Evolutionary conservation across 1,140 invertebrate species (phyloP), one percentile per base, ranked within the genome.

Genomic region (Tetraneura akinire): DNA sequence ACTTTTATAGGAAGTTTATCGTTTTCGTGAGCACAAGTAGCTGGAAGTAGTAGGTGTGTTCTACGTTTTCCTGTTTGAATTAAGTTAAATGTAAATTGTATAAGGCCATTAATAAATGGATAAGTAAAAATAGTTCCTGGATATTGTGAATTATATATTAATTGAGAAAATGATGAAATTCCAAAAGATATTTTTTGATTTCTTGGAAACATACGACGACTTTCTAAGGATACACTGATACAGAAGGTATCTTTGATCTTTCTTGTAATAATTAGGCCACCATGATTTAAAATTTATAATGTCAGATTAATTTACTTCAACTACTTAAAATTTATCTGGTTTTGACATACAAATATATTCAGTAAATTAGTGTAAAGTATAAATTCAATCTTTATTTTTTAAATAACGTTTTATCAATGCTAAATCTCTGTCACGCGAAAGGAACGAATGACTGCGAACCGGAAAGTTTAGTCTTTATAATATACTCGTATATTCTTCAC

Each of bases 231-330:
- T n/a, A n/a, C n/a, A n/a, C n/a, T n/a, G n/a, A n/a, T n/a, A n/a
- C n/a, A n/a, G n/a, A n/a, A n/a, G n/a, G n/a, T n/a, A n/a, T n/a
- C n/a, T n/a, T n/a, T n/a, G n/a, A n/a, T 60, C 60, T 13, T 53
- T 74, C 47, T 60, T 60, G n/a, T 62, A 81, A 76, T 74, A 81
- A 45, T 81, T 81, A 32, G 80, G 80, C 80, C 70, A 81, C 80
- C 80, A 76, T 13, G 73, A 45, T n/a, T n/a, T n/a, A n/a, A n/a
- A n/a, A n/a, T n/a, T n/a, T n/a, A n/a, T n/a, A n/a, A n/a, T n/a
- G n/a, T n/a, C n/a, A n/a, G n/a, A n/a, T n/a, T n/a, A n/a, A n/a
- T n/a, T n/a, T n/a, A n/a, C n/a, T n/a, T n/a, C n/a, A n/a, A n/a
- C n/a, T n/a, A n/a, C 68, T 13, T 81, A 32, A 23, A 81, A 80